Evolutionary conservation across 2,113 vertebrate genomes (phyloP), one percentile per base, ranked within the genome.

Genomic region (Notarius lentiginosus): DNA sequence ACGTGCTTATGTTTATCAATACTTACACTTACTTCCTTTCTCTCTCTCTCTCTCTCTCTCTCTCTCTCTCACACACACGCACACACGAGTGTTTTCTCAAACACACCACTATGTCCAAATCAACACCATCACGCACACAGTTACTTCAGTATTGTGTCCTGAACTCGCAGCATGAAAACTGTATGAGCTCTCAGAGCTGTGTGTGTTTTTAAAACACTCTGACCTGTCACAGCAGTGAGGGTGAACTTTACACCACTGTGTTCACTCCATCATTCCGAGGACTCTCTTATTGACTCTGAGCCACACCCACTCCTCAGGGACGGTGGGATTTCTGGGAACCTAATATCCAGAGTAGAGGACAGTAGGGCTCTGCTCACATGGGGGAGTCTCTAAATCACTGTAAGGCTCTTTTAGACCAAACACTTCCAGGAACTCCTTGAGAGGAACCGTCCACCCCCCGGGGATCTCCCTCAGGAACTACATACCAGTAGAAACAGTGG

Each of bases 61-160:
- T 5, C 2, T 58, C 56, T 63, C 55, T 66, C 58, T 75, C 55
- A 65, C 79, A 49, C 63, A 70, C 61, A 86, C 12, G 27, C 56
- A 63, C 41, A 70, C 49, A 55, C n/a, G 56, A 63, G 14, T 18
- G 24, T 11, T 79, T 56, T 55, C 30, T 79, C 17, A 0, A 79
- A 56, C 77, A 34, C 53, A 79, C 76, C 9, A 5, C 27, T 1
- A 20, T 58, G 17, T 34, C 15, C 53, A 79, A 79, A 79, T 79
- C 58, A 79, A 79, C 73, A 76, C 10, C 17, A 72, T 8, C 41
- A 24, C 53, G 18, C 68, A 61, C 83, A 84, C 66, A 12, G 47
- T 85, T 85, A 24, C 51, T 53, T 65, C 60, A 86, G 51, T 34
- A n/a, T 80, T 55, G n/a, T 79, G 61, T 79, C 41, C 10, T n/a